Percentiles rank a stretch among this genome's conserved stretches.
Evolutionary conservation across 2,797 vertebrate genomes (phyloP).

Genomic region (Anomalospiza imberbis): DNA sequence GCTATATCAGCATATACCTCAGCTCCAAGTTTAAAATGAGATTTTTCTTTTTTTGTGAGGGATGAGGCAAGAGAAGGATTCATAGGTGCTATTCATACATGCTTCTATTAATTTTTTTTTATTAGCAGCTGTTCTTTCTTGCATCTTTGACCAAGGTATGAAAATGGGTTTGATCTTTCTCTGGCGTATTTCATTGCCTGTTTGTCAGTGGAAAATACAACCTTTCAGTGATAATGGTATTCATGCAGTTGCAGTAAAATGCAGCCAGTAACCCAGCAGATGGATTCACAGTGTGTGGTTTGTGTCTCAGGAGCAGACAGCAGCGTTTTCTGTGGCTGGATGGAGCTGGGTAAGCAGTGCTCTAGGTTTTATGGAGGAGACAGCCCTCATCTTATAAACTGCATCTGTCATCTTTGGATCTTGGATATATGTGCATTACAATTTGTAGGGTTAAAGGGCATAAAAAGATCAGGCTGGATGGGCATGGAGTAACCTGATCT

Average conservation of each 20-base stretch:
- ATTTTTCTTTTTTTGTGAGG: neutral
- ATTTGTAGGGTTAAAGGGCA: neutral
- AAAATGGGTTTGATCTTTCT: neutral
- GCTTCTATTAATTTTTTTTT: neutral
- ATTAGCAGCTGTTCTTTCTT: neutral
- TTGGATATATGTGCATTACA: neutral
- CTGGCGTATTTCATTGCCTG: neutral
- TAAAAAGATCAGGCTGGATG: neutral
- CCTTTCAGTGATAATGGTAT: neutral
- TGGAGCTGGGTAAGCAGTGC: neutral
- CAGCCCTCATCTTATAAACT: neutral
- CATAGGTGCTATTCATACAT: rapidly evolving
- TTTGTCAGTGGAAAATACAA: neutral
- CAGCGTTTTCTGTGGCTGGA: neutral
- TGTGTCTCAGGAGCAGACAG: neutral
- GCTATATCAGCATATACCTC: neutral
- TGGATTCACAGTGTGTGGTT: neutral
- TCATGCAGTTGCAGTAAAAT: neutral
- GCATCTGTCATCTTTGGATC: neutral
- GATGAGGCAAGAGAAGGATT: neutral
- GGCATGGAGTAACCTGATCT: neutral
- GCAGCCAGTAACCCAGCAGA: neutral
- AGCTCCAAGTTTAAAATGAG: neutral
- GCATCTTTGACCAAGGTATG: neutral
- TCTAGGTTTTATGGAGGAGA: neutral